Evolutionary conservation across 2,888 invertebrate species (phyloP), one percentile per base, ranked within the genome.

Genomic region (Agonopterix alstromeriana): DNA sequence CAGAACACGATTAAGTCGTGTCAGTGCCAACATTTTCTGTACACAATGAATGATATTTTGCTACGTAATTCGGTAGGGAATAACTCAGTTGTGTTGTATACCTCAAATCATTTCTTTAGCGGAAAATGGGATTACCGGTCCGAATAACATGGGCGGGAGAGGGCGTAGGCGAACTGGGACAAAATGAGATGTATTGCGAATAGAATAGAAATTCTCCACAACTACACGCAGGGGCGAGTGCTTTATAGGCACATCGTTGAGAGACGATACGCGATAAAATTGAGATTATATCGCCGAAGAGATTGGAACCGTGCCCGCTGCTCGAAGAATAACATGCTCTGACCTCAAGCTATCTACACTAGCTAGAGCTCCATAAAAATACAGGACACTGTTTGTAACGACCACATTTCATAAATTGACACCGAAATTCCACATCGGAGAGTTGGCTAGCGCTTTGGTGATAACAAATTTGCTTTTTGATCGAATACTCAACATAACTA

Each of bases 261-360:
- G 53, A 60, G 60, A 59, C n/a, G n/a, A n/a, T n/a, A n/a, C 52
- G 58, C 61, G 65, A 73, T 77, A 75, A 77, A 74, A 72, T 68
- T 63, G 58, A 61, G 65, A 77, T 75, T 67, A 73, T 70, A 67
- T 72, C 64, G 64, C 61, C 53, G 52, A 56, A 60, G 58, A 60
- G 58, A 65, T 80, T 79, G 80, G 77, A 78, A 70, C 63, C 36
- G 52, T 73, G 80, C 80, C 77, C 73, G 44, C 27, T 40, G 45
- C 46, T 48, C 46, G 48, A 46, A 36, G 46, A 50, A 52, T 47
- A 54, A 51, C 48, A 50, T 41, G 42, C 11, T 45, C 36, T 50
- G 50, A 51, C 47, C 53, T 47, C 48, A 48, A 46, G 48, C 46
- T 47, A 38, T 47, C 42, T 45, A 42, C 43, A 46, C 11, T 46